A percentile compares a stretch with the other conserved stretches of the same genome.
Conservation (phyloP, 2,797 vertebrate species). For the Odontamblyopus rebecca region DNA sequence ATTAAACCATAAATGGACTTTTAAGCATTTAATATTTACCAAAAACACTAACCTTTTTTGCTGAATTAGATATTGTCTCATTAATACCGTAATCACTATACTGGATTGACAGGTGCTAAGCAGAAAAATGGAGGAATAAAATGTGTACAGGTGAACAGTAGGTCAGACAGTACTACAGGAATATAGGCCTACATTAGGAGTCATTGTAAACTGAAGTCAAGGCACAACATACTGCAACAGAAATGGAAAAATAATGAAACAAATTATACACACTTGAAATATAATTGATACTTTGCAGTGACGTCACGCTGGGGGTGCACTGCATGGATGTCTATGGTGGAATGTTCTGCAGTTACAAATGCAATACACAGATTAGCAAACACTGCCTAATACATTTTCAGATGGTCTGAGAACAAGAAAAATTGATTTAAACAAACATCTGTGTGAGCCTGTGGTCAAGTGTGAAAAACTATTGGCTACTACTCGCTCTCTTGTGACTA, state of each 20-base stretch:
- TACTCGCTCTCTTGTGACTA: too few species aligned
- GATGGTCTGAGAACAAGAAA: too few species aligned
- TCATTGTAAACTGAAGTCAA: slow-evolving; percentile 85
- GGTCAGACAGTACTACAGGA: slow-evolving; percentile 59
- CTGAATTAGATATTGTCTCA: slow-evolving; percentile 75
- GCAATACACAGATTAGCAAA: too few species aligned
- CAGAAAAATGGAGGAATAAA: slow-evolving; percentile 60
- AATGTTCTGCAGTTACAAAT: too few species aligned
- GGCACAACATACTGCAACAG: slow-evolving; percentile 62
- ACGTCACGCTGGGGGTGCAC: too few species aligned
- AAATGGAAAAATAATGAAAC: slow-evolving; percentile 56
- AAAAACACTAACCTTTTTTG: slow-evolving; percentile 75
- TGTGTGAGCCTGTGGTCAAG: too few species aligned
- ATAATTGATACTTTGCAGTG: slow-evolving; percentile 34
- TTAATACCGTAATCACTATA: slow-evolving; percentile 71
- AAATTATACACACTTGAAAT: slow-evolving; percentile 81
- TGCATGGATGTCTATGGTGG: too few species aligned
- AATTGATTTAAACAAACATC: too few species aligned
- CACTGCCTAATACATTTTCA: too few species aligned
- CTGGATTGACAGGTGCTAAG: slow-evolving; percentile 71
- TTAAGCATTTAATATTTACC: slow-evolving; percentile 78
- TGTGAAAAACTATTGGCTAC: too few species aligned
- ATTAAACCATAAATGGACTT: slow-evolving; percentile 83
- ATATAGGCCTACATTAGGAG: slow-evolving; percentile 55
- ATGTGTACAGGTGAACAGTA: slow-evolving; percentile 57